Conservation (phyloP, 1,140 invertebrate species). For the Oscheius sp. region DNA sequence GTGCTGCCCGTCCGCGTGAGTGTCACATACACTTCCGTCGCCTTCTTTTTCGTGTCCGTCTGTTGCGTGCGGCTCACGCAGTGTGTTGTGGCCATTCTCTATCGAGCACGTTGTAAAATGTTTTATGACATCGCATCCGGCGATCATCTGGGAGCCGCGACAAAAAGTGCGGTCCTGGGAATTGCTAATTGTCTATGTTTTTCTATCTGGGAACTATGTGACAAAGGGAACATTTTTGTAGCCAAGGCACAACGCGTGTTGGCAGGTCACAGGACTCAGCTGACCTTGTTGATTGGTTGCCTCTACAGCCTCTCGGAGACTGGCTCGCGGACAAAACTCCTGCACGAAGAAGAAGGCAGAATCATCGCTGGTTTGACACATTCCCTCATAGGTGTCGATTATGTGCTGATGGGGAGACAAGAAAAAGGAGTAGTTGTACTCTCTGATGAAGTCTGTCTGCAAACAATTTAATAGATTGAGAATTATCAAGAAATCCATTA, state of each 20-base stretch:
- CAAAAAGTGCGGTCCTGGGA: background rate
- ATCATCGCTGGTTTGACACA: constrained; percentile 60
- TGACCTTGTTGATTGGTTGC: constrained; percentile 60
- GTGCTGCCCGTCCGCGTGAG: too few relatives aligned
- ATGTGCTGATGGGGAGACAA: constrained; percentile 66
- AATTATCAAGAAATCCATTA: too few relatives aligned
- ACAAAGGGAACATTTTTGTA: too few relatives aligned
- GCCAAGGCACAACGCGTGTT: too few relatives aligned
- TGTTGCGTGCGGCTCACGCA: background rate
- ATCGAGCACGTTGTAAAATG: background rate
- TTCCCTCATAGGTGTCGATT: constrained; percentile 65
- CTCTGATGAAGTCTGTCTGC: constrained; percentile 64
- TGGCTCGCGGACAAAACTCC: constrained; percentile 59
- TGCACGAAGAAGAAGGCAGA: constrained; percentile 57
- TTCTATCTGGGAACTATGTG: background rate
- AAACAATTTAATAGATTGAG: too few relatives aligned
- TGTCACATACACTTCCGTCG: too few relatives aligned
- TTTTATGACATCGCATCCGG: background rate
- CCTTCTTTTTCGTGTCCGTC: too few relatives aligned
- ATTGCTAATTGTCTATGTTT: background rate
- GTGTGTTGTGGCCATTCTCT: background rate
- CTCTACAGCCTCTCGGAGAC: constrained; percentile 64
- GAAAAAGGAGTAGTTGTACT: constrained; percentile 69
- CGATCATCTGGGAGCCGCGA: background rate
- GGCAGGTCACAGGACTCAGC: background rate